Evolutionary conservation across 2,888 invertebrate species (phyloP), one percentile per base, ranked within the genome.

Genomic region (Arctia plantaginis): DNA sequence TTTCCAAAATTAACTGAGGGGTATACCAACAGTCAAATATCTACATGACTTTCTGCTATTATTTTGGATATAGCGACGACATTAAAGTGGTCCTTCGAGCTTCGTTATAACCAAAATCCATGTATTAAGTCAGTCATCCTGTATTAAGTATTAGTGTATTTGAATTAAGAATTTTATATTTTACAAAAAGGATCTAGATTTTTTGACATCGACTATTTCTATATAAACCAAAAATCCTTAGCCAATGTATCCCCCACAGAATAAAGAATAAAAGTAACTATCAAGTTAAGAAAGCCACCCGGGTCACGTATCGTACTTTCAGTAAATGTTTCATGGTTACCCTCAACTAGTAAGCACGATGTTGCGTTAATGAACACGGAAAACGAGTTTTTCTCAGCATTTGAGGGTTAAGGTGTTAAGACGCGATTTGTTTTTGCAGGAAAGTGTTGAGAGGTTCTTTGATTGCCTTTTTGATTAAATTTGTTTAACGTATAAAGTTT

Each of bases 361-460:
- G 44, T 39, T 65, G 20, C 62, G 62, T 70, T 76, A 76, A 76
- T 73, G 71, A 70, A 76, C 64, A 70, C 66, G 62, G 73, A 67
- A 76, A 70, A 59, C 20, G 73, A 76, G 67, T 67, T 73, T 76
- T 66, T 73, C 69, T 8, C 33, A 70, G n/a, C 72, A 67, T 73
- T 67, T 73, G 76, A 75, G 69, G 66, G 72, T 75, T 75, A 71
- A 71, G 65, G 65, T 75, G 68, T 71, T 66, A 72, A 62, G 30
- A 27, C 72, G 23, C 13, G n/a, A n/a, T 71, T 73, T 73, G 66
- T 75, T 76, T 70, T 75, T 69, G 66, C 64, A 20, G 3, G 64
- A 18, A 69, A 35, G 33, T 47, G 69, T 69, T 66, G 18, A 70
- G 51, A 64, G 51, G 30, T 39, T 20, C 23, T 62, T 39, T 73